phyloP scores from a whole-genome alignment of 2,113 vertebrate genomes.

The Neopipo cinnamomea region DNA sequence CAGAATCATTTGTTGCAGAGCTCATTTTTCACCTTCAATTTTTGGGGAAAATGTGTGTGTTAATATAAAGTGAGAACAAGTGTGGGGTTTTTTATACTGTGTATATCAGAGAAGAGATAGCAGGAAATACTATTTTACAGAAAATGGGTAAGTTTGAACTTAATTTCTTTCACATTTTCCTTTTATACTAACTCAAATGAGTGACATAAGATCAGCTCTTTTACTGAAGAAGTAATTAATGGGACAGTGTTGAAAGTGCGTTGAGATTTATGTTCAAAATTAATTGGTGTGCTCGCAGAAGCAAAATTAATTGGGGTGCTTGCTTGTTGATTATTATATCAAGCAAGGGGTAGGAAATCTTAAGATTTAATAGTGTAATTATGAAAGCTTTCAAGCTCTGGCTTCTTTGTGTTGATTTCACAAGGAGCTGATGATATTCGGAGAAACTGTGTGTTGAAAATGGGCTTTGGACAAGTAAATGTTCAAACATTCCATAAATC shows the following conservation, averaged over 20 bases:
- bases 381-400: slow-evolving; percentile 1
- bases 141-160: neutral
- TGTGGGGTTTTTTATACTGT: neutral
- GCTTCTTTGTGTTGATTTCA: neutral
- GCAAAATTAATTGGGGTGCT: slow-evolving; percentile 49
- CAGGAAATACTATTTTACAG: neutral
- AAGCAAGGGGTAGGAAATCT: neutral
- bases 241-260: neutral
- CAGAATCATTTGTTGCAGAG: neutral
- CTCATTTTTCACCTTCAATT: neutral
- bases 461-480: neutral
- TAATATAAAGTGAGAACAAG: neutral
- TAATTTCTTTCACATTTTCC: neutral
- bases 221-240: neutral
- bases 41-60: neutral
- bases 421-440: neutral
- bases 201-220: neutral
- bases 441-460: neutral
- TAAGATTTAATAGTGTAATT: slow-evolving; percentile 47
- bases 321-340: slow-evolving; percentile 47
- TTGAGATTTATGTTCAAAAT: slow-evolving; percentile 51
- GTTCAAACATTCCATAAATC: neutral
- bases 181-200: neutral
- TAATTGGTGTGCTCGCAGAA: slow-evolving; percentile 33
- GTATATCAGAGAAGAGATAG: neutral